Evolutionary conservation across 1,140 invertebrate genomes (phyloP), one percentile per base, ranked within the genome.

Genomic region (Neodiprion fabricii): DNA sequence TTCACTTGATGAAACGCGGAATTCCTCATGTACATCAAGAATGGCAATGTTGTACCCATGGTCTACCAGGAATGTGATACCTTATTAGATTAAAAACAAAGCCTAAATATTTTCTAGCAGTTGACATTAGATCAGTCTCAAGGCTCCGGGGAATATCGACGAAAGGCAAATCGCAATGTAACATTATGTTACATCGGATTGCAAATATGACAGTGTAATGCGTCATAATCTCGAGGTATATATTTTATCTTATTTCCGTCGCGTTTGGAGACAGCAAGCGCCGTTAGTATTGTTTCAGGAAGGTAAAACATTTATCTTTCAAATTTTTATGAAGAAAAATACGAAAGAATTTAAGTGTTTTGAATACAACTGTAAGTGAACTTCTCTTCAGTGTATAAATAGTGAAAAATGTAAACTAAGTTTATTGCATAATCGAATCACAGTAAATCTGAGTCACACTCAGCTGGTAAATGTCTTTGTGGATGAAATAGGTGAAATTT

Each of bases 61-160:
- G 77, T 83, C 84, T 85, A 83, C 81, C 81, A 82, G 78, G 78
- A 81, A 78, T 83, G 82, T 83, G 79, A 80, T 80, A 81, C 77
- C 80, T 79, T 81, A 80, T 80, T 76, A 73, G 76, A 81, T 82
- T 66, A 78, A 14, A 84, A 78, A 40, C 28, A 78, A 75, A 79
- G 77, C 78, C 75, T 79, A 76, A 68, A 82, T 28, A 72, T 76
- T 81, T 82, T 78, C 75, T 81, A 78, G 76, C 73, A 75, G 76
- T 71, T 75, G 70, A 75, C 75, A 61, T 61, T 61, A 61, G 53
- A 61, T 9, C 53, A 71, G 74, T 75, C 70, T 48, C 50, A 23
- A 75, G 67, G 71, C 74, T 75, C 74, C 40, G 50, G 21, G 50
- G 67, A 68, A 48, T 69, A 71, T 72, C 71, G 47, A 47, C 40